phyloP scores from a whole-genome alignment of 35 echinoderm and acorn worm species.

The Anneissia japonica region DNA sequence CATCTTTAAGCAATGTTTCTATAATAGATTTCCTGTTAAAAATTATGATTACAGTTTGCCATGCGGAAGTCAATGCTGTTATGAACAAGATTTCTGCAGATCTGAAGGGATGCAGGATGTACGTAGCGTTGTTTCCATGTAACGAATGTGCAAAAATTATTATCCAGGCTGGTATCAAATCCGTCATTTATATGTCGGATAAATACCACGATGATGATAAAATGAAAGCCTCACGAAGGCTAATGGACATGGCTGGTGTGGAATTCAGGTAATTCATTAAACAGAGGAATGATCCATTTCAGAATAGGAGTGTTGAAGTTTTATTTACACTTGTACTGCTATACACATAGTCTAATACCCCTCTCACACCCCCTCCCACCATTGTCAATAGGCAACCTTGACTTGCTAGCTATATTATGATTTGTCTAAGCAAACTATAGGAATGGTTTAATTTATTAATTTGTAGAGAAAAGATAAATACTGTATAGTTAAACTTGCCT shows the following conservation, averaged over 20 bases:
- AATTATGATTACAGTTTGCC: conserved; percentile 46
- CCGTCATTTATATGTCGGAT: conserved; percentile 72
- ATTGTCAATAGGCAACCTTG: no score
- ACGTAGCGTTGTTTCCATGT: conserved; percentile 90
- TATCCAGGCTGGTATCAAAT: conserved; percentile 82
- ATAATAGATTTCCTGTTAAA: no score
- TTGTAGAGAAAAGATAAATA: no score
- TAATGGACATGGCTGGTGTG: conserved; percentile 61
- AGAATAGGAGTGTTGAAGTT: neutral
- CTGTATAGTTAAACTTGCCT: no score
- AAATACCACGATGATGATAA: conserved; percentile 66
- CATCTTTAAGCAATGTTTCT: no score
- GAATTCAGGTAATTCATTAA: conserved; percentile 38
- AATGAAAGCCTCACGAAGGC: conserved; percentile 64
- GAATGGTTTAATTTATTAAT: no score
- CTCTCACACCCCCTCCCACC: neutral
- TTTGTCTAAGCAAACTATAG: no score
- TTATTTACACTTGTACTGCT: neutral
- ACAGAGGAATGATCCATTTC: neutral
- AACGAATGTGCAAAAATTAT: conserved; percentile 96
- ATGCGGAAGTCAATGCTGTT: conserved; percentile 94
- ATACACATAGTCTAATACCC: neutral
- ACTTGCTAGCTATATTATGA: no score
- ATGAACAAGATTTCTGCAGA: conserved; percentile 87
- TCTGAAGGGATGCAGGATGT: conserved; percentile 82